Base-by-base conservation (phyloP, 2,797 vertebrate genomes). In the Botia kubotai region DNA sequence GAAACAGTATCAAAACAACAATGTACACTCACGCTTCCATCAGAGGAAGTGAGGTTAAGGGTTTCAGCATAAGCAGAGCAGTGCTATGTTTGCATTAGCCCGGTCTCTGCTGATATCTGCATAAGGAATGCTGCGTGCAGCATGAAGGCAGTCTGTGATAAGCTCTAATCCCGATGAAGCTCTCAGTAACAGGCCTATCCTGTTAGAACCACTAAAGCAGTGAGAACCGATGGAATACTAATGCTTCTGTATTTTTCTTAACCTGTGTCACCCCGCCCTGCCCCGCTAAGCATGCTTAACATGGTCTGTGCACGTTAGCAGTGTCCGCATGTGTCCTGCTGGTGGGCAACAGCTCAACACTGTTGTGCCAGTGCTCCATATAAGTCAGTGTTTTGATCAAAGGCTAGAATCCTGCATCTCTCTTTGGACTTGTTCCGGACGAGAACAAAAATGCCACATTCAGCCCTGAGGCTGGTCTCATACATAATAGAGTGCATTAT, bases 401-500 rank as follows among this genome's bases (percentile, higher is more conserved):
- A 63, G 80, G 50, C 60, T 89, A 50, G 89, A 90, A 87, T 91
- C 92, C 92, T 93, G 77, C 57, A 36, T 91, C 87, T 89, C 93
- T 92, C 87, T 88, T 92, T 89, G 63, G 92, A 85, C 89, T 89
- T 91, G 89, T 91, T 90, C 92, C 91, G 94, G 94, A 96, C 93
- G 92, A 93, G 93, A 92, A 90, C 90, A 92, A 91, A 82, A 93
- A 95, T 85, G 89, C 90, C 94, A 95, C 93, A 92, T 90, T 91
- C 92, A 91, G 94, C 94, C 96, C 93, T 82, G 86, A 88, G 96
- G 96, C 95, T 93, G 95, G 90, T 91, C 89, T 91, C 91, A 96
- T 97, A 93, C 91, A 96, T 97, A 95, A 96, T 97, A 90, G 92
- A 95, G 93, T 93, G 89, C 39, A 66, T 96, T 96, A 95, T 96